phyloP scores from a whole-genome alignment of 1,140 invertebrate genomes.

The Phocides pigmalion region DNA sequence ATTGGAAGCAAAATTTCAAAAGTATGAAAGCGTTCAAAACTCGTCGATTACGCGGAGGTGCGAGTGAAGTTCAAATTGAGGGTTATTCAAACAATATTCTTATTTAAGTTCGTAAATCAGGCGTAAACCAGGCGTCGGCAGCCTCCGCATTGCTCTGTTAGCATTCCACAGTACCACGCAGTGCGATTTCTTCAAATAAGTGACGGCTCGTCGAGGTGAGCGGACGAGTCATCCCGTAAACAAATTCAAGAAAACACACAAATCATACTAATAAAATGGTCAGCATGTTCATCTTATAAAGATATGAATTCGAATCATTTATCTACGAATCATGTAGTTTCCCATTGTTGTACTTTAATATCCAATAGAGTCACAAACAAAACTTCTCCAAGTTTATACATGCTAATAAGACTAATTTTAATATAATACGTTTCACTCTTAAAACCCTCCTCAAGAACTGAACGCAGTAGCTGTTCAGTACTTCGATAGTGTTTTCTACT shows the following conservation, averaged over 20 bases:
- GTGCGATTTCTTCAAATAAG: constrained; percentile 9
- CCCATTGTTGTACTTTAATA: no score
- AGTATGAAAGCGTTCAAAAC: background rate
- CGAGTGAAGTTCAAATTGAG: background rate
- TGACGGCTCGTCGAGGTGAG: constrained; percentile 4
- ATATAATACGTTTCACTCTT: no score
- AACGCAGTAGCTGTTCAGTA: no score
- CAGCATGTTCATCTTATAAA: background rate
- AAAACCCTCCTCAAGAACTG: no score
- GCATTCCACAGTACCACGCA: constrained; percentile 15
- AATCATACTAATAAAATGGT: background rate
- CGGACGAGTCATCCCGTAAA: constrained; percentile 5
- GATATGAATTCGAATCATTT: background rate
- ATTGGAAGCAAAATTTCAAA: background rate
- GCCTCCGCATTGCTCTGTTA: background rate
- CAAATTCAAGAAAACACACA: constrained; percentile 17
- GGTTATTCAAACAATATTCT: constrained; percentile 18
- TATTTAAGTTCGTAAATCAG: constrained; percentile 5
- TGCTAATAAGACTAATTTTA: no score
- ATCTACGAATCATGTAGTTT: no score
- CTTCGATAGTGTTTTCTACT: no score
- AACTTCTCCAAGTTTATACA: no score
- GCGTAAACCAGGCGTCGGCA: constrained; percentile 4
- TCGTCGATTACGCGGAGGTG: background rate
- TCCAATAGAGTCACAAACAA: no score